Percentiles rank a stretch among this genome's conserved stretches.
Conservation (phyloP, 1,140 invertebrate genomes). For the Drosophila pectinifera region DNA sequence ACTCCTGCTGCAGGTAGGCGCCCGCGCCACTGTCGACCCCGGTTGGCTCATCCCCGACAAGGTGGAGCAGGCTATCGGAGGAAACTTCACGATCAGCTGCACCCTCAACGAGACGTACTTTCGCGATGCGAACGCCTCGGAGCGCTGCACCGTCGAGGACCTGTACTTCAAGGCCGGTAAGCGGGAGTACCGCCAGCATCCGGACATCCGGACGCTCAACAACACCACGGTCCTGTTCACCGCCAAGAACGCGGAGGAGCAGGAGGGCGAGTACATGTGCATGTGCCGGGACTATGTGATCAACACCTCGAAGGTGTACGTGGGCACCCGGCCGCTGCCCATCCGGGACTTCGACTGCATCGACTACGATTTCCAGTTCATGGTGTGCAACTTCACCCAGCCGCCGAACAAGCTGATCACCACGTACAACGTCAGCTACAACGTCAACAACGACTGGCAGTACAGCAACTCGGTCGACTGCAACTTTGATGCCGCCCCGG, state of each 20-base stretch:
- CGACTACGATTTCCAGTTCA: slow-evolving; percentile 66
- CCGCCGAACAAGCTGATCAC: slow-evolving; percentile 63
- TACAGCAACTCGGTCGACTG: slow-evolving; percentile 61
- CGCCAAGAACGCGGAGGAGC: slow-evolving; percentile 34
- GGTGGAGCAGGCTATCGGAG: slow-evolving; percentile 57
- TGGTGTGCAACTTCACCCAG: slow-evolving; percentile 72
- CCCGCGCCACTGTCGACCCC: slow-evolving; percentile 31
- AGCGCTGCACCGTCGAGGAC: slow-evolving; percentile 41
- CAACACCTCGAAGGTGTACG: slow-evolving; percentile 42
- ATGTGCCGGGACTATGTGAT: slow-evolving; percentile 63
- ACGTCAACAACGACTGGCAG: slow-evolving; percentile 23
- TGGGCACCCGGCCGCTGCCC: slow-evolving; percentile 53
- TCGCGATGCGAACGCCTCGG: neutral
- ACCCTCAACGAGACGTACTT: slow-evolving; percentile 61
- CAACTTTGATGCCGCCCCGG: slow-evolving; percentile 58
- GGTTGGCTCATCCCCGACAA: slow-evolving; percentile 54
- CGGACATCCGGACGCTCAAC: slow-evolving; percentile 41
- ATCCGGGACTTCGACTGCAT: slow-evolving; percentile 64
- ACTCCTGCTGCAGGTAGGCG: slow-evolving; percentile 10
- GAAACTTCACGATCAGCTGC: slow-evolving; percentile 64
- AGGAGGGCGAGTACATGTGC: slow-evolving; percentile 56
- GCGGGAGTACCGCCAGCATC: slow-evolving; percentile 1
- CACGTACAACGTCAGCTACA: slow-evolving; percentile 62
- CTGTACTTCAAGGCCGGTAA: slow-evolving; percentile 47
- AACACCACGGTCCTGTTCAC: slow-evolving; percentile 53